phyloP scores from a whole-genome alignment of 2,888 invertebrate genomes.

The Apotomis turbidana region DNA sequence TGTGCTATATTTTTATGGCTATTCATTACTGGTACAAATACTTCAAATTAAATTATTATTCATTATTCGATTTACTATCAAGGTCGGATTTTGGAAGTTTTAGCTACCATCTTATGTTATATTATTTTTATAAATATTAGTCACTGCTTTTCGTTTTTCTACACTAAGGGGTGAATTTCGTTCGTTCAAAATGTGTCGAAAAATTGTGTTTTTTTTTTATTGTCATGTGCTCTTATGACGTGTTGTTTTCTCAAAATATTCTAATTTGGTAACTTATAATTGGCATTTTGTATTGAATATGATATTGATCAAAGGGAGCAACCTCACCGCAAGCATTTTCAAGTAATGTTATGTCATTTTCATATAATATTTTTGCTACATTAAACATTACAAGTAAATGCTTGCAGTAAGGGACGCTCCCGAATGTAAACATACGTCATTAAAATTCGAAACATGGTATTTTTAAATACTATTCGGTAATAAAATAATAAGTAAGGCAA shows the following conservation, averaged over 20 bases:
- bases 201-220: constrained; percentile 26
- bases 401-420: too few relatives aligned
- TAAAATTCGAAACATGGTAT: background rate
- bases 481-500: background rate
- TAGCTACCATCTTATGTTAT: constrained; percentile 13
- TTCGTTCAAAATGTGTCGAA: constrained; percentile 38
- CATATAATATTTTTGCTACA: too few relatives aligned
- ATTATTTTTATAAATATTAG: constrained; percentile 8
- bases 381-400: too few relatives aligned
- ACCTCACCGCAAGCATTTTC: too few relatives aligned
- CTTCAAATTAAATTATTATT: background rate
- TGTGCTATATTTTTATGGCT: constrained; percentile 4
- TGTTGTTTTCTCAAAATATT: constrained; percentile 2
- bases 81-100: constrained; percentile 1
- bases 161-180: constrained; percentile 21
- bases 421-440: background rate
- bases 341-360: too few relatives aligned
- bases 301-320: background rate
- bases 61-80: background rate
- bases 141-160: constrained; percentile 1
- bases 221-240: constrained; percentile 30
- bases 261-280: constrained; percentile 35
- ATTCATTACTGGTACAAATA: constrained; percentile 2
- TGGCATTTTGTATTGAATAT: constrained; percentile 3
- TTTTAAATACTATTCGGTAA: constrained; percentile 2